These are phyloP conservation scores for Poecilobothrus nobilitatus DNA, from an alignment of 2,888 invertebrate species.

Conservation along the genomic window DNA sequence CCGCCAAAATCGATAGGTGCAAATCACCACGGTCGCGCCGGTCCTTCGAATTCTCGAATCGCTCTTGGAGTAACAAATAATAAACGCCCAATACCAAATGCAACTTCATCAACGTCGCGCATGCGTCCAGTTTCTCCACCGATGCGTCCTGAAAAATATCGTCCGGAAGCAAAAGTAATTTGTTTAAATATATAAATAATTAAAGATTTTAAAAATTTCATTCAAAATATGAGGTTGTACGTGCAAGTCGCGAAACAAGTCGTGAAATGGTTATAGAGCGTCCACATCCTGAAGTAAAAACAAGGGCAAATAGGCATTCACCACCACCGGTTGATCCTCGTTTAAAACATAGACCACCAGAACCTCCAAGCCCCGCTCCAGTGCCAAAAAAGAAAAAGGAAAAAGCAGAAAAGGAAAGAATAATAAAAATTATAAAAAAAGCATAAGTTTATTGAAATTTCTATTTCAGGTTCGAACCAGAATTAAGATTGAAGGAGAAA, in stretches of 20 bases:
- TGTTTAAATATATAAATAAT: background rate
- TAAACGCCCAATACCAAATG: conserved; percentile 25
- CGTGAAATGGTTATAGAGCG: conserved; percentile 26
- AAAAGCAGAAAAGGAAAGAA: conserved; percentile 42
- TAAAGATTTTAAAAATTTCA: background rate
- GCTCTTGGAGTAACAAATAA: conserved; percentile 21
- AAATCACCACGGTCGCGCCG: conserved; percentile 23
- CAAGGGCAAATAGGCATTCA: conserved; percentile 38
- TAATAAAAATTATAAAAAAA: background rate
- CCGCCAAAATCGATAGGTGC: conserved; percentile 32
- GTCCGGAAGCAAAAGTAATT: conserved; percentile 34
- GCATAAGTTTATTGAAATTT: background rate
- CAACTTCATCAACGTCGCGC: conserved; percentile 33
- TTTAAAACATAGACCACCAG: conserved; percentile 47
- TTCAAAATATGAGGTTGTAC: conserved; percentile 18
- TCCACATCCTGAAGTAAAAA: conserved; percentile 33
- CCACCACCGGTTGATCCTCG: conserved; percentile 51
- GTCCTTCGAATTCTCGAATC: conserved; percentile 30
- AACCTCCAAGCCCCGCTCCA: conserved; percentile 47
- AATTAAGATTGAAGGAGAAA: conserved; percentile 44
- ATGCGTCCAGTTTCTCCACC: conserved; percentile 35
- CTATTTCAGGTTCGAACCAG: conserved; percentile 37
- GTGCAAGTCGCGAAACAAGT: conserved; percentile 31
- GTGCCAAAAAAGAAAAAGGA: conserved; percentile 42
- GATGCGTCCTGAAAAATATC: conserved; percentile 37